These are phyloP conservation scores for Megathymus violae DNA, from an alignment of 1,140 invertebrate species.

Conservation along the genomic window DNA sequence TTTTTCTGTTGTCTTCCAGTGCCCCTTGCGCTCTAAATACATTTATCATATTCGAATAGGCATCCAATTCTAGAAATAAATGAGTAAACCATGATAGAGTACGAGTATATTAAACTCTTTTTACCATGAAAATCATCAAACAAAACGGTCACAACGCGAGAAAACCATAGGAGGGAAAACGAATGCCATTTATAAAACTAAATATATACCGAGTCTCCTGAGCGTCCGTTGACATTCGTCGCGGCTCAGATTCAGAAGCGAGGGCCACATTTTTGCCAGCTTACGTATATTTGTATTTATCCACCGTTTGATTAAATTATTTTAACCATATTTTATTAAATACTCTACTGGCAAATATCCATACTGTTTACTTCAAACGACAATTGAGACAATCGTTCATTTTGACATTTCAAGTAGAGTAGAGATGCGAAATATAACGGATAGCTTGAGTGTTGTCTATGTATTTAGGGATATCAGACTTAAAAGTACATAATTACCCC, in stretches of 20 bases:
- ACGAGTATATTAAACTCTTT: conserved; percentile 34
- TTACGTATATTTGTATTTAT: conserved; percentile 51
- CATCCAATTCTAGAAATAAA: conserved; percentile 91
- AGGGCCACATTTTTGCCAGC: conserved; percentile 76
- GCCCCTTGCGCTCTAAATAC: conserved; percentile 96
- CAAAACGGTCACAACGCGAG: conserved; percentile 50
- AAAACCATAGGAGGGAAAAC: conserved; percentile 81
- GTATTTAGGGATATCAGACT: conserved; percentile 21
- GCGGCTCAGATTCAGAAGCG: conserved; percentile 81
- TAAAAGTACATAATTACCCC: neutral
- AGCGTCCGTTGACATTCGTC: conserved; percentile 94
- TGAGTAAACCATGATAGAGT: conserved; percentile 45
- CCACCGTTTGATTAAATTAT: conserved; percentile 69
- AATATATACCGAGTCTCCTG: conserved; percentile 90
- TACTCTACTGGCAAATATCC: conserved; percentile 81
- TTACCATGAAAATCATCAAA: conserved; percentile 38
- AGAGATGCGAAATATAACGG: conserved; percentile 67
- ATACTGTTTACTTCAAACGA: conserved; percentile 84
- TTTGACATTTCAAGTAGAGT: conserved; percentile 76
- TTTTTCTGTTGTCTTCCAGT: conserved; percentile 92
- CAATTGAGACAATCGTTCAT: conserved; percentile 69
- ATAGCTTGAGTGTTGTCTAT: conserved; percentile 71
- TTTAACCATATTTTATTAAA: conserved; percentile 80
- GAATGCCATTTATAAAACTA: conserved; percentile 80
- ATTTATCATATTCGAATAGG: conserved; percentile 94